Percentiles rank a stretch among this genome's conserved stretches.
These are phyloP conservation scores for Melanotaenia duboulayi DNA, from an alignment of 2,113 vertebrate species.

Conservation along the genomic window DNA sequence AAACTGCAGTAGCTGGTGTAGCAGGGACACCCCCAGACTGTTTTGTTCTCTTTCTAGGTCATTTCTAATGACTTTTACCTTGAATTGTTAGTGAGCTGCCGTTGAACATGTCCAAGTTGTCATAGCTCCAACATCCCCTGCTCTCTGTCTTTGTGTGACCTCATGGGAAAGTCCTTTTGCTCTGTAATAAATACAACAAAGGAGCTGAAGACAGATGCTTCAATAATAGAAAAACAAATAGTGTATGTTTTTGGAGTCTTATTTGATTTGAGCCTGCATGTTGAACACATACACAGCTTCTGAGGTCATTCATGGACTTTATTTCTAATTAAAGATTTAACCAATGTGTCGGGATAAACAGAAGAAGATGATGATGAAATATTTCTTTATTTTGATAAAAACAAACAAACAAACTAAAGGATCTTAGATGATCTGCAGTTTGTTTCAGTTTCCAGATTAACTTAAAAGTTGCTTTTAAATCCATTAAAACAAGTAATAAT, in stretches of 20 bases:
- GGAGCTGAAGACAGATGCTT: slow-evolving; percentile 64
- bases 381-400: no score
- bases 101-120: slow-evolving; percentile 15
- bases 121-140: slow-evolving; percentile 35
- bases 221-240: slow-evolving; percentile 57
- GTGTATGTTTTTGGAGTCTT: slow-evolving; percentile 29
- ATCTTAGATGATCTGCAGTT: no score
- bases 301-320: no score
- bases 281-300: no score
- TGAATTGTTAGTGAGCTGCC: slow-evolving; percentile 22
- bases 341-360: no score
- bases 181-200: slow-evolving; percentile 65
- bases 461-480: no score
- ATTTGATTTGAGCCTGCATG: background rate
- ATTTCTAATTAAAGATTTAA: no score
- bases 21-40: slow-evolving; percentile 8
- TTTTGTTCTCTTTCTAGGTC: slow-evolving; percentile 30
- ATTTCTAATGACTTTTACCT: slow-evolving; percentile 30
- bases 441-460: no score
- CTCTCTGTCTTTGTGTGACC: slow-evolving; percentile 59
- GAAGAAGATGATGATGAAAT: no score
- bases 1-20: background rate
- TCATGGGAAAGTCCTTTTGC: slow-evolving; percentile 70
- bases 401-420: no score
- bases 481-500: no score